Evolutionary conservation across 2,888 invertebrate species (phyloP).

Genomic region (Mallateleia sp.): DNA sequence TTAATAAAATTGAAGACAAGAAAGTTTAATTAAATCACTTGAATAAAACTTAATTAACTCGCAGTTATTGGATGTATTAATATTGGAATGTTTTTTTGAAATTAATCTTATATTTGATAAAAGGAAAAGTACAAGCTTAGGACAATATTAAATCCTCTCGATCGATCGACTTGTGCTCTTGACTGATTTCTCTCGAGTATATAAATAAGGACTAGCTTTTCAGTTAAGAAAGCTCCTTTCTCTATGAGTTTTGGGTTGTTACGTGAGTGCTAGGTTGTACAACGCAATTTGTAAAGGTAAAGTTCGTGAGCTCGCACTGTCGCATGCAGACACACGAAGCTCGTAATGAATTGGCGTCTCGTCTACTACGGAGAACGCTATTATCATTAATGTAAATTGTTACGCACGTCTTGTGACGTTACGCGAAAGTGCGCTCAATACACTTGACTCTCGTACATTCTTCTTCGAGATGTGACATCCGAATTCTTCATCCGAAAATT

Average conservation of each 20-base stretch:
- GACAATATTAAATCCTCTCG: too few relatives aligned
- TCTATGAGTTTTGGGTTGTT: slow-evolving; percentile 34
- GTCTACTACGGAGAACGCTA: slow-evolving; percentile 57
- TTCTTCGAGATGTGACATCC: neutral
- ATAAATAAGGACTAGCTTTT: slow-evolving; percentile 27
- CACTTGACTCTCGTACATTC: neutral
- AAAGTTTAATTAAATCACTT: too few relatives aligned
- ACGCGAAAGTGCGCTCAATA: slow-evolving; percentile 45
- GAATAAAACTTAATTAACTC: too few relatives aligned
- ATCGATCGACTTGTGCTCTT: too few relatives aligned
- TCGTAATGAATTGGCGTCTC: slow-evolving; percentile 62
- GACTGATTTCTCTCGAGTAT: too few relatives aligned
- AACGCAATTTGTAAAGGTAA: slow-evolving; percentile 67
- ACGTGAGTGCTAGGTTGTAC: slow-evolving; percentile 38
- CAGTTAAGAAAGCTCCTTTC: slow-evolving; percentile 37
- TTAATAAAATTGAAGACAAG: too few relatives aligned
- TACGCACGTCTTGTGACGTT: slow-evolving; percentile 55
- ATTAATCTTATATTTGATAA: too few relatives aligned
- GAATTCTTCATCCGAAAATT: slow-evolving; percentile 14
- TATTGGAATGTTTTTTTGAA: too few relatives aligned
- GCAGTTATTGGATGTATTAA: too few relatives aligned
- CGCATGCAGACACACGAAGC: slow-evolving; percentile 54
- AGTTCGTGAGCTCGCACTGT: slow-evolving; percentile 63
- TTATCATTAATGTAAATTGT: slow-evolving; percentile 72
- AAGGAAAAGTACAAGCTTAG: too few relatives aligned